Percentiles rank a stretch among this genome's conserved stretches.
Evolutionary conservation across 2,797 vertebrate species (phyloP).

Genomic region (Acanthiza pusilla): DNA sequence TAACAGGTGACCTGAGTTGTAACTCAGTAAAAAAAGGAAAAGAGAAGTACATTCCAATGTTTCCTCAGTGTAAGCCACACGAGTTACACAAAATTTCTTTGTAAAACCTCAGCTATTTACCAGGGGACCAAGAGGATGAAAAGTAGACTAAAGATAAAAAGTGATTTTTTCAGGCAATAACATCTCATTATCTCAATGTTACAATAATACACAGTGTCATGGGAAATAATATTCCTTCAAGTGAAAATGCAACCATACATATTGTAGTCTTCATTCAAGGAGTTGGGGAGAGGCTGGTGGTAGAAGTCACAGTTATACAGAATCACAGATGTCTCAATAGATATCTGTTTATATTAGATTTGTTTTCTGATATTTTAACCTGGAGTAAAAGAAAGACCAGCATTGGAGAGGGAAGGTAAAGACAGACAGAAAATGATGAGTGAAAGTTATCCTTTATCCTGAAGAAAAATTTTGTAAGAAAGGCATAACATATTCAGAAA

Average conservation of each 20-base stretch:
- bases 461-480: neutral
- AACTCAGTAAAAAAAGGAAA: neutral
- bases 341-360: neutral
- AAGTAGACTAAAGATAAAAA: neutral
- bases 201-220: neutral
- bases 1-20: neutral
- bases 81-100: neutral
- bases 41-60: neutral
- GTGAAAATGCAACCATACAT: neutral
- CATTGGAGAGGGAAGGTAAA: neutral
- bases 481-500: neutral
- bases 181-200: neutral
- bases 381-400: neutral
- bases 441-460: neutral
- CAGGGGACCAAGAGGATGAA: neutral
- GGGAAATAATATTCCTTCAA: neutral
- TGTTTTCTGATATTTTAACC: neutral
- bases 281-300: neutral
- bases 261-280: neutral
- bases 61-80: neutral
- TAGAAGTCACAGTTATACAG: neutral
- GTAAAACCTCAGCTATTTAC: constrained; percentile 19
- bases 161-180: neutral
- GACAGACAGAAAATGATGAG: neutral
- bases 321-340: neutral